Conservation (phyloP, 2,113 vertebrate species). For the Otocyon megalotis region DNA sequence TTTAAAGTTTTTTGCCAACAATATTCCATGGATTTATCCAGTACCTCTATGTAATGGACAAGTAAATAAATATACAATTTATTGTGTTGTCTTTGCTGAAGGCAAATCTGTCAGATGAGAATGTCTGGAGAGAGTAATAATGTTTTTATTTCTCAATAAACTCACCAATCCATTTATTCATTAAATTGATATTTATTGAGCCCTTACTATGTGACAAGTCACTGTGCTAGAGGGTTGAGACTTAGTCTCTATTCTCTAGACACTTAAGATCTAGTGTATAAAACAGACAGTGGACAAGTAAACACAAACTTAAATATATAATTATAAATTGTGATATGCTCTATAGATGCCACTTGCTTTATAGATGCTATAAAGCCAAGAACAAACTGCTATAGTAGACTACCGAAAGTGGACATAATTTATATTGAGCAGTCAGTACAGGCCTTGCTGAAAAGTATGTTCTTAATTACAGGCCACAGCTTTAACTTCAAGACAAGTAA, state of each 20-base stretch:
- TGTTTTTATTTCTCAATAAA: slow-evolving; percentile 51
- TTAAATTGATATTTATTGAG: slow-evolving; percentile 13
- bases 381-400: not conserved
- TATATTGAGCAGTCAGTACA: not conserved
- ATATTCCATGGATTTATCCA: not conserved
- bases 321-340: not conserved
- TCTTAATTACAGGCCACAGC: slow-evolving; percentile 51
- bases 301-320: not conserved
- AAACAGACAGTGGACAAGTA: not conserved
- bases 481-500: slow-evolving; percentile 47
- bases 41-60: not conserved
- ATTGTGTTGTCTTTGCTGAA: not conserved
- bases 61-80: not conserved
- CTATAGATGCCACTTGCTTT: not conserved
- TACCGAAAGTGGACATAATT: not conserved
- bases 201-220: not conserved
- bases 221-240: not conserved
- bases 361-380: not conserved
- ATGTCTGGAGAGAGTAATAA: not conserved
- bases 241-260: not conserved
- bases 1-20: not conserved
- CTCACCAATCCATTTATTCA: not conserved
- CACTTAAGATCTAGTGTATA: not conserved
- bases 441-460: not conserved
- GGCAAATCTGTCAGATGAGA: slow-evolving; percentile 19